Evolutionary conservation across 2,888 invertebrate genomes (phyloP).

Genomic region (Hemaris fuciformis): DNA sequence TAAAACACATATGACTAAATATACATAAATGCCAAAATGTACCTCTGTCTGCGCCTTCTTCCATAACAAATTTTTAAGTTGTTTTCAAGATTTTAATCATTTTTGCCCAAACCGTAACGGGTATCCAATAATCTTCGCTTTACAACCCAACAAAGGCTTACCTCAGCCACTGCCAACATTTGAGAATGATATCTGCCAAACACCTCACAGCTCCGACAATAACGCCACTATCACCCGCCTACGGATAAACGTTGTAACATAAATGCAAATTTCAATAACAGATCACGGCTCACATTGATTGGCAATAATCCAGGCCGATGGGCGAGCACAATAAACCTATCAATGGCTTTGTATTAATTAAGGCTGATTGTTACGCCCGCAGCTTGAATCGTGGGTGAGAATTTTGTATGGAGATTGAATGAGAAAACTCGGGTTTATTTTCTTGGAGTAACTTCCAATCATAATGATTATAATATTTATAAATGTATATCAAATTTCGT

Average conservation of each 20-base stretch:
- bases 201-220: no score
- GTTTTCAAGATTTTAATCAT: no score
- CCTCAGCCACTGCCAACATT: background rate
- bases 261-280: constrained; percentile 30
- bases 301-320: constrained; percentile 28
- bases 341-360: constrained; percentile 7
- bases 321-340: background rate
- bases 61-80: no score
- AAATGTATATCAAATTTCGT: no score
- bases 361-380: background rate
- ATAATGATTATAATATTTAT: no score
- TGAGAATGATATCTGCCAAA: background rate
- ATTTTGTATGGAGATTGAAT: background rate
- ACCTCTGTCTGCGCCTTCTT: no score
- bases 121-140: background rate
- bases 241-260: background rate
- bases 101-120: no score
- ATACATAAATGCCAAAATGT: no score
- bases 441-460: no score
- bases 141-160: background rate
- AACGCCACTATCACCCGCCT: background rate
- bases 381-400: background rate
- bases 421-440: no score
- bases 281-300: constrained; percentile 26
- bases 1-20: no score